Evolutionary conservation across 2,113 vertebrate species (phyloP), one percentile per base, ranked within the genome.

Genomic region (Melanostigma gelatinosum): DNA sequence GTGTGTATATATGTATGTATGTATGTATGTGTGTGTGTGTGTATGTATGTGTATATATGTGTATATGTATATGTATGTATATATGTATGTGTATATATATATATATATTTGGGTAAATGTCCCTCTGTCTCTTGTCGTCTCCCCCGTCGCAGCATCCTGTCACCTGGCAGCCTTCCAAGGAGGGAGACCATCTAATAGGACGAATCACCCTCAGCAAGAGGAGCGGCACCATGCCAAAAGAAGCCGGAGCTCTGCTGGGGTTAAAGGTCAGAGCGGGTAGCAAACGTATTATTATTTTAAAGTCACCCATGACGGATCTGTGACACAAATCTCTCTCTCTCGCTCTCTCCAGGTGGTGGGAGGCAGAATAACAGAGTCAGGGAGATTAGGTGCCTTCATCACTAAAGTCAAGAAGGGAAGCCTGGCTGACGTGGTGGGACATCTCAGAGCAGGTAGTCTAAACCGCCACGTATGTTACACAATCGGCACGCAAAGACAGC

Each of bases 361-460:
- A 74, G 98, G 98, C 60, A 97, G 99, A 95, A 96, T 99, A 93
- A 99, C 97, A 63, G 98, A 99, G 93, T 94, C 97, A 71, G 98
- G 98, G 91, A 96, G 97, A 90, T 96, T 99, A 73, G 97, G 98
- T 94, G 98, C 98, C 95, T 99, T 99, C 94, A 99, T 99, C 97
- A 99, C 97, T 93, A 99, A 99, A 97, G 98, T 99, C 85, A 99
- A 99, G 95, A 99, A 98, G 91, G 98, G 98, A 85, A 99, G 98
- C 91, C 95, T 99, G 83, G 98, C 98, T 34, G 98, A 99, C 78
- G 96, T 99, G 75, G 97, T 99, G 84, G 98, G 98, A 82, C 98
- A 99, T 93, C 95, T 99, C 73, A 94, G 97, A 94, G 97, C 98
- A 96, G 98, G 98, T 99, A 95, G 90, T 82, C 38, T 27, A 27